A percentile compares a stretch with the other conserved stretches of the same genome.
phyloP scores from a whole-genome alignment of 2,888 invertebrate species.

The Oligia strigilis region DNA sequence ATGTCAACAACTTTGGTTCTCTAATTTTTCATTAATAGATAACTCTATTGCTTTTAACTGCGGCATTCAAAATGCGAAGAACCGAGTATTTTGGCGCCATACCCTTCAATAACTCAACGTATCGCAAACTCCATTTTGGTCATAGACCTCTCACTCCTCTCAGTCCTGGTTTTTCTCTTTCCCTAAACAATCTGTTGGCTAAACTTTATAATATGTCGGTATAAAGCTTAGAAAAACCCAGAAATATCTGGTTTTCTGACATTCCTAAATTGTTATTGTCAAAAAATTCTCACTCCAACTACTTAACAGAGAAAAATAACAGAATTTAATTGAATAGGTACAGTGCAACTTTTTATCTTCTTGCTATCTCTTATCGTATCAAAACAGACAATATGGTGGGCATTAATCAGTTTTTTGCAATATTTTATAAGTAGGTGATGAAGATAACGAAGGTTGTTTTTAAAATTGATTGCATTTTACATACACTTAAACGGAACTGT shows the following conservation, averaged over 20 bases:
- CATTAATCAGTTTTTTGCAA: conserved; percentile 42
- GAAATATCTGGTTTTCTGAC: background rate
- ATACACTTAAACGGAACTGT: background rate
- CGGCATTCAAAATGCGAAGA: no score
- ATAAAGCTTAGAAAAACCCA: background rate
- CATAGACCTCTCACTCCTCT: background rate
- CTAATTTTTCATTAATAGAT: no score
- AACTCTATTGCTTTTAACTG: background rate
- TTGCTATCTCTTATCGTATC: conserved; percentile 22
- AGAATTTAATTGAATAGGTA: conserved; percentile 35
- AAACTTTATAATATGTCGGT: background rate
- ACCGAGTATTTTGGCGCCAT: background rate
- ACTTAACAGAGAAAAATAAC: conserved; percentile 27
- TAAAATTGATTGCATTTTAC: conserved; percentile 1
- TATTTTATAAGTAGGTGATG: conserved; percentile 28
- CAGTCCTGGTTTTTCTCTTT: background rate
- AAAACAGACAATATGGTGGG: conserved; percentile 26
- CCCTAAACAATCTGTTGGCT: background rate
- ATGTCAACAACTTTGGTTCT: no score
- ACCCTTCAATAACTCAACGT: no score
- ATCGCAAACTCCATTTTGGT: background rate
- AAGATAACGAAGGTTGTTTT: background rate
- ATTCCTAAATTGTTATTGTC: background rate
- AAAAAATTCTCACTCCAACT: background rate
- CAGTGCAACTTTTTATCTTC: conserved; percentile 34